These are phyloP conservation scores for Pseudachorutes palmiensis DNA, from an alignment of 1,140 invertebrate species.

Conservation along the genomic window DNA sequence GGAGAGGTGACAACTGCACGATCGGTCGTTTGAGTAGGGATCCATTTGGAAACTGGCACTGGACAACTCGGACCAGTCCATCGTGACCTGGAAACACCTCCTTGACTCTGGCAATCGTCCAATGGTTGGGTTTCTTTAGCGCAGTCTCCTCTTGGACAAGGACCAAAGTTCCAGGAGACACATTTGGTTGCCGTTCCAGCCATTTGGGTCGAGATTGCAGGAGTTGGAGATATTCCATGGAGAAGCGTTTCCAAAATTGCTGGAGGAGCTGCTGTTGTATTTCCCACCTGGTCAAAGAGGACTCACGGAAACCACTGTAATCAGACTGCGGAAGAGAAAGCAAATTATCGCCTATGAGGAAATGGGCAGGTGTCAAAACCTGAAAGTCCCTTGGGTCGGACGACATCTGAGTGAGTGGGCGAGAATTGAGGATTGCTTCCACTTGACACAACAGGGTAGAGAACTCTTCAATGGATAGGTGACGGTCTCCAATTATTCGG, in stretches of 20 bases:
- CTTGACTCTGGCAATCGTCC: slow-evolving; percentile 40
- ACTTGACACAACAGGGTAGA: slow-evolving; percentile 38
- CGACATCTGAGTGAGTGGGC: slow-evolving; percentile 35
- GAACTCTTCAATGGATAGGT: slow-evolving; percentile 37
- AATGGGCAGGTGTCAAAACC: slow-evolving; percentile 37
- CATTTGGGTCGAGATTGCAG: slow-evolving; percentile 21
- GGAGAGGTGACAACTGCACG: background rate
- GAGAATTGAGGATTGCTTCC: slow-evolving; percentile 39
- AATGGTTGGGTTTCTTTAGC: slow-evolving; percentile 36
- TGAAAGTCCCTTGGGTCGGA: slow-evolving; percentile 38
- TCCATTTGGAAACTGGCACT: background rate
- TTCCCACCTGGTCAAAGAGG: slow-evolving; percentile 18
- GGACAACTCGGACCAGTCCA: slow-evolving; percentile 36
- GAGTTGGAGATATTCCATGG: slow-evolving; percentile 15
- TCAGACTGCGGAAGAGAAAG: slow-evolving; percentile 15
- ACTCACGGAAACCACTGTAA: background rate
- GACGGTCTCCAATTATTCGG: slow-evolving; percentile 5
- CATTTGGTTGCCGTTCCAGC: background rate
- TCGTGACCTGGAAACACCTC: slow-evolving; percentile 39
- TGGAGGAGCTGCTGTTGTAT: slow-evolving; percentile 10
- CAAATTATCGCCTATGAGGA: slow-evolving; percentile 24
- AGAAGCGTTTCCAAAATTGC: slow-evolving; percentile 37
- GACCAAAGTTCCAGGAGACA: slow-evolving; percentile 26
- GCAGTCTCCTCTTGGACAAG: slow-evolving; percentile 38
- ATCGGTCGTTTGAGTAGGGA: slow-evolving; percentile 9